Base-by-base conservation (phyloP, 2,888 invertebrate genomes). In the Norana najaformis region DNA sequence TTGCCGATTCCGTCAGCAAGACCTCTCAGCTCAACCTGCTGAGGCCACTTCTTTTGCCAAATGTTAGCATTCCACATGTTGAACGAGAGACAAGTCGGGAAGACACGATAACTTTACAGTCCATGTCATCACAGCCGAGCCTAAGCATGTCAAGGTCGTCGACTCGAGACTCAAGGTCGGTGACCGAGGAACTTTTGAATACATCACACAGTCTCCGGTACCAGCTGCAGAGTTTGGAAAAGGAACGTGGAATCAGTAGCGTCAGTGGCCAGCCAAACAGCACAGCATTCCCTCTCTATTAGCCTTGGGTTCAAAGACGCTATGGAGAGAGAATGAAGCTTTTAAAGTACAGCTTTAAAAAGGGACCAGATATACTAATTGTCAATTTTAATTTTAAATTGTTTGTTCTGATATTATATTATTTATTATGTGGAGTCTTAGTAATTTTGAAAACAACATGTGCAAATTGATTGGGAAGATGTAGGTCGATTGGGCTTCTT, bases 191-290 rank as follows among this genome's bases (percentile, higher is more conserved):
- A 83, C 85, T 89, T n/a, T 85, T 89, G 35, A 85, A 85, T 35
- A 85, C 85, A 16, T 89, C 89, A 8, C 85, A 85, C 36, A 47
- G 39, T 83, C 35, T 89, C 83, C 82, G 89, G 8, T 89, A 83
- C 35, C 83, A 85, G 23, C 89, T 89, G 35, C 89, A 89, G 85
- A 47, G 83, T n/a, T 11, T 89, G 83, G 89, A 85, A 35, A 85
- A 85, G 85, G 85, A 85, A 85, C 85, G 85, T 18, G 36, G 23
- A 36, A 85, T 85, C 11, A 20, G 35, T 35, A 20, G 85, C 16
- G 0, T 23, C 1, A n/a, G 37, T 36, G 30, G 30, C n/a, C 36
- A 85, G 37, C 36, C 85, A 20, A 85, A 85, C 37, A 85, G 36
- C 18, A 85, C 85, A 20, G 85, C 85, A 8, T 85, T 85, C 35